A percentile compares a stretch with the other conserved stretches of the same genome.
phyloP scores from a whole-genome alignment of 2,888 invertebrate species.

The Hesperia comma region DNA sequence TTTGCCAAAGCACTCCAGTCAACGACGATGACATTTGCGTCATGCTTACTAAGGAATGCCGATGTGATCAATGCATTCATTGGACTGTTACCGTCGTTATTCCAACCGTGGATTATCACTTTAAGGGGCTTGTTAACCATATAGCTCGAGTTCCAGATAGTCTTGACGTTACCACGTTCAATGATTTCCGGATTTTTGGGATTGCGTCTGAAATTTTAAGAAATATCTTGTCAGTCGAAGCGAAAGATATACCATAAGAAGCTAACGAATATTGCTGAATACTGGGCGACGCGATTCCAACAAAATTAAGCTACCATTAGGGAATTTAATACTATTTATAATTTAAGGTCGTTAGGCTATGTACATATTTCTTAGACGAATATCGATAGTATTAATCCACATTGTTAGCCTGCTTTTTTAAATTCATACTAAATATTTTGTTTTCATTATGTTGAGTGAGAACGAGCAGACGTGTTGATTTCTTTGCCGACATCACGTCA shows the following conservation, averaged over 20 bases:
- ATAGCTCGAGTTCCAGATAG: conserved; percentile 52
- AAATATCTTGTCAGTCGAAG: not conserved
- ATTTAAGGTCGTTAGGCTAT: no score
- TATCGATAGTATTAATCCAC: no score
- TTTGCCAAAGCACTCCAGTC: conserved; percentile 62
- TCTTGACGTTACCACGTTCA: conserved; percentile 46
- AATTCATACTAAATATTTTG: no score
- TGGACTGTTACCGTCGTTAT: conserved; percentile 46
- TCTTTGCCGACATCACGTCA: no score
- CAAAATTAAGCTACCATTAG: no score
- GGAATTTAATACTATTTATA: no score
- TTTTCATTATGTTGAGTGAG: no score
- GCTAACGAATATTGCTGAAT: no score
- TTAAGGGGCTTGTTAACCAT: conserved; percentile 45
- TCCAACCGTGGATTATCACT: conserved; percentile 57
- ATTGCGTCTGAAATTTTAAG: conserved; percentile 34
- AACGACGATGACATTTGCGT: conserved; percentile 66
- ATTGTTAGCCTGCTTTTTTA: no score
- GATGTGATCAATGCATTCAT: conserved; percentile 54
- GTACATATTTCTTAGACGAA: no score
- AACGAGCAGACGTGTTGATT: no score
- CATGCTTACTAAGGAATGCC: conserved; percentile 57
- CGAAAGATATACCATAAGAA: not conserved
- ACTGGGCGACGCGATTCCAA: no score
- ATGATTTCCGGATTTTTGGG: conserved; percentile 48